phyloP scores from a whole-genome alignment of 1,140 invertebrate genomes.

The Trypoxylus dichotomus region DNA sequence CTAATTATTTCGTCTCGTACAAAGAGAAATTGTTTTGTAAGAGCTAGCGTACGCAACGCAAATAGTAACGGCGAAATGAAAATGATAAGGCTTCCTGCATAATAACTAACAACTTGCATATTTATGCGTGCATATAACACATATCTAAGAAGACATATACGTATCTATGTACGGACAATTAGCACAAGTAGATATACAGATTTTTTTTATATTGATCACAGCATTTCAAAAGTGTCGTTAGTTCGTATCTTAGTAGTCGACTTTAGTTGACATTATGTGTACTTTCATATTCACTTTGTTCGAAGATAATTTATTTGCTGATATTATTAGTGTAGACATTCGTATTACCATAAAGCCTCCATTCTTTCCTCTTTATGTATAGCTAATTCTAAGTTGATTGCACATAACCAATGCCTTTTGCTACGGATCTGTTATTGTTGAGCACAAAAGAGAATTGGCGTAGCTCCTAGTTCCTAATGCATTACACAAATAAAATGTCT shows the following conservation, averaged over 20 bases:
- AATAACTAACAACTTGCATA: slow-evolving; percentile 24
- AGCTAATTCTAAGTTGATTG: background rate
- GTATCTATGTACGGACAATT: too few relatives aligned
- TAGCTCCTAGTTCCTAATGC: background rate
- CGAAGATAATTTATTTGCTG: too few relatives aligned
- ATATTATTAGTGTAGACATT: too few relatives aligned
- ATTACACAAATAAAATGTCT: too few relatives aligned
- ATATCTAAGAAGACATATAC: too few relatives aligned
- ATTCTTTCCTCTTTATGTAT: background rate
- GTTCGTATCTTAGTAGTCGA: too few relatives aligned
- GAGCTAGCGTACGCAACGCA: background rate
- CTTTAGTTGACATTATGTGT: too few relatives aligned
- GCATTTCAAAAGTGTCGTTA: too few relatives aligned
- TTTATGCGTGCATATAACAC: background rate
- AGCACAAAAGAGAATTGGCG: background rate
- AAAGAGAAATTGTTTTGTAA: slow-evolving; percentile 16
- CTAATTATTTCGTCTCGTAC: slow-evolving; percentile 13
- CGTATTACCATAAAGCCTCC: too few relatives aligned
- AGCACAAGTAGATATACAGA: too few relatives aligned
- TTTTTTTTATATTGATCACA: too few relatives aligned
- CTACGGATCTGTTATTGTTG: background rate
- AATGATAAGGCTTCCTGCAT: slow-evolving; percentile 6
- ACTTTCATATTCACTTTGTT: too few relatives aligned
- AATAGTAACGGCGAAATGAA: background rate
- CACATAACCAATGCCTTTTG: background rate